phyloP scores from a whole-genome alignment of 1,140 invertebrate genomes.

The Heliconius eleuchia region DNA sequence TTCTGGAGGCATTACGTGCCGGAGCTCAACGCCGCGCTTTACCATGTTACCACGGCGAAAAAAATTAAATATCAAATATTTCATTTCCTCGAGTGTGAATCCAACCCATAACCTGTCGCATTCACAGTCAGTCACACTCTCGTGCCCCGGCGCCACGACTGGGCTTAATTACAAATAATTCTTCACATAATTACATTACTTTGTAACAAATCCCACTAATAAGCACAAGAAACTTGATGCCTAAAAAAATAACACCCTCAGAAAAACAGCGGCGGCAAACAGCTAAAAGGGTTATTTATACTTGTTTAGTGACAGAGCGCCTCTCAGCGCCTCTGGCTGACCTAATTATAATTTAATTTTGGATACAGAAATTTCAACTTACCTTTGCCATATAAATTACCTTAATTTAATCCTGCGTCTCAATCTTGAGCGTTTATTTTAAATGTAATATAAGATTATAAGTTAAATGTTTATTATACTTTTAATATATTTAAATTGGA shows the following conservation, averaged over 20 bases:
- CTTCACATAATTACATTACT: not conserved
- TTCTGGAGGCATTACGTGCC: too few species aligned
- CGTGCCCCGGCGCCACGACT: too few species aligned
- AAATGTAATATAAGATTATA: not conserved
- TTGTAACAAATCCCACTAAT: not conserved
- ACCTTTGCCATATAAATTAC: constrained; percentile 43
- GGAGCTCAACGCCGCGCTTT: too few species aligned
- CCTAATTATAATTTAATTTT: constrained; percentile 74
- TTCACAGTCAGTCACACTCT: too few species aligned
- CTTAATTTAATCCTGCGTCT: constrained; percentile 43
- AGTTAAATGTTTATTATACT: not conserved
- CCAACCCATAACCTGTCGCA: too few species aligned
- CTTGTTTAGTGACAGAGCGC: constrained; percentile 57
- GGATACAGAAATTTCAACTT: constrained; percentile 48
- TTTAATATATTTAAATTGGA: not conserved
- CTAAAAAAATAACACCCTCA: constrained; percentile 8
- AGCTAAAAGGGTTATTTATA: constrained; percentile 31
- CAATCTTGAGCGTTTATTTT: constrained; percentile 25
- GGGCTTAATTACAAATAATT: not conserved
- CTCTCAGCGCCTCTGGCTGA: constrained; percentile 52
- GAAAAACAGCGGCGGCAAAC: constrained; percentile 21
- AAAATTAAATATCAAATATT: too few species aligned
- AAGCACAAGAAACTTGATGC: not conserved
- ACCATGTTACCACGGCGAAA: too few species aligned
- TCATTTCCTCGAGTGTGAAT: too few species aligned